These are phyloP conservation scores for Pyrocephalus nanus DNA, from an alignment of 2,797 vertebrate species.

Conservation along the genomic window DNA sequence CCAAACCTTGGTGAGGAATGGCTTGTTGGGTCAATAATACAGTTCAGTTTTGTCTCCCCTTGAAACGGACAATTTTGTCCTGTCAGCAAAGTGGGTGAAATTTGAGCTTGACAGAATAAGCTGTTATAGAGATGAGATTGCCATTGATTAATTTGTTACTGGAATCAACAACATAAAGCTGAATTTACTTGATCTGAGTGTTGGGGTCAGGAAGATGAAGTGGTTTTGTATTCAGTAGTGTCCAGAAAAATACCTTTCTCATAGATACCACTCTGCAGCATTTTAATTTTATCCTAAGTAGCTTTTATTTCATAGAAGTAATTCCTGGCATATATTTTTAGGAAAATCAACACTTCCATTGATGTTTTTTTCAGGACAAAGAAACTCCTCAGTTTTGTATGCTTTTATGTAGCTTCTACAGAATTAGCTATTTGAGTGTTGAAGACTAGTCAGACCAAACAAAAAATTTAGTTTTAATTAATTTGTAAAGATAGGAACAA, in stretches of 20 bases:
- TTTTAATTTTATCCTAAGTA: neutral
- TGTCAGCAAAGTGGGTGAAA: neutral
- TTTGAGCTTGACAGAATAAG: constrained; percentile 7
- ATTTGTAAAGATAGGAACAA: neutral
- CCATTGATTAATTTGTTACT: constrained; percentile 47
- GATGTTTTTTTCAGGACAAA: neutral
- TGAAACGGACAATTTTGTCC: constrained; percentile 1
- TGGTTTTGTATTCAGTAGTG: neutral
- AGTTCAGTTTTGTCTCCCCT: neutral
- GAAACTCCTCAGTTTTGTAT: neutral
- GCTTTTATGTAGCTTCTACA: neutral
- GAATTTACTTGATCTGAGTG: constrained; percentile 4
- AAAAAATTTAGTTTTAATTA: neutral
- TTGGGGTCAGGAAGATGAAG: constrained; percentile 16
- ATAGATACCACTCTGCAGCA: accelerated
- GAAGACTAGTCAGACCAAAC: neutral
- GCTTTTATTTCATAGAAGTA: neutral
- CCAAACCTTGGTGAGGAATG: neutral
- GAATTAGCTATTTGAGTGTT: neutral
- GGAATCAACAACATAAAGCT: neutral
- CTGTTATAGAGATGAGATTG: constrained; percentile 24
- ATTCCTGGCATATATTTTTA: neutral
- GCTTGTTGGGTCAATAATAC: neutral
- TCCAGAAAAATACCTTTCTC: neutral
- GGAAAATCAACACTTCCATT: neutral